Percentiles rank a stretch among this genome's conserved stretches.
These are phyloP conservation scores for Actinostola sp. DNA, from an alignment of 92 coral and sea anemone species.

Conservation along the genomic window DNA sequence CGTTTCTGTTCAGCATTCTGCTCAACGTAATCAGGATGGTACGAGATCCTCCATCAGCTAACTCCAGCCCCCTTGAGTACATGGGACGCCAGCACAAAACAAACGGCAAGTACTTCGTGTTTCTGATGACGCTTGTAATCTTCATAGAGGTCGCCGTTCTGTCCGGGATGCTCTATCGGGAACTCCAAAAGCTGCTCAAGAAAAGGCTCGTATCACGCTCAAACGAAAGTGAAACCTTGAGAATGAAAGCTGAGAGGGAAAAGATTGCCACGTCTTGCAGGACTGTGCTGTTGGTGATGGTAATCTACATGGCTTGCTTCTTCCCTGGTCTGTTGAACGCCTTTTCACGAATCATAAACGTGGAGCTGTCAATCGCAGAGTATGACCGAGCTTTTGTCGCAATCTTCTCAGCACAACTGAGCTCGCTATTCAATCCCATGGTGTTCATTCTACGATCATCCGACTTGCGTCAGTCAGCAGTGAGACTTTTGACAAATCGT, in stretches of 20 bases:
- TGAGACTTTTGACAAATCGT: background rate
- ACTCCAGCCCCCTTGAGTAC: background rate
- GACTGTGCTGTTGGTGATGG: constrained; percentile 1
- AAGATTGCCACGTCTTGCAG: background rate
- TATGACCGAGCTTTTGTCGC: background rate
- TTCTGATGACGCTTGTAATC: background rate
- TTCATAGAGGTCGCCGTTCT: background rate
- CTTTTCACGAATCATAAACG: background rate
- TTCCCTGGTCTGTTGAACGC: background rate
- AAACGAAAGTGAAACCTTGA: background rate
- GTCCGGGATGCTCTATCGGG: background rate
- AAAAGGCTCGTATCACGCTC: background rate
- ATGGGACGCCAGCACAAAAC: background rate
- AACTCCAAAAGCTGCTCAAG: background rate
- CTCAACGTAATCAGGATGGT: too few species aligned
- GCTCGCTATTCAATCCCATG: background rate
- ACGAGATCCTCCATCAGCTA: too few species aligned
- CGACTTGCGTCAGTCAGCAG: background rate
- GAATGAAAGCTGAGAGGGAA: background rate
- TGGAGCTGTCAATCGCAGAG: background rate
- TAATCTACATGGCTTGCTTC: background rate
- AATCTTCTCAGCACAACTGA: background rate
- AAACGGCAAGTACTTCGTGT: background rate
- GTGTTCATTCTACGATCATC: constrained; percentile 1
- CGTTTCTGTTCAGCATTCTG: too few species aligned